A percentile compares a stretch with the other conserved stretches of the same genome.
Evolutionary conservation across 2,113 vertebrate genomes (phyloP).

Genomic region (Andinoacara biseriatus): DNA sequence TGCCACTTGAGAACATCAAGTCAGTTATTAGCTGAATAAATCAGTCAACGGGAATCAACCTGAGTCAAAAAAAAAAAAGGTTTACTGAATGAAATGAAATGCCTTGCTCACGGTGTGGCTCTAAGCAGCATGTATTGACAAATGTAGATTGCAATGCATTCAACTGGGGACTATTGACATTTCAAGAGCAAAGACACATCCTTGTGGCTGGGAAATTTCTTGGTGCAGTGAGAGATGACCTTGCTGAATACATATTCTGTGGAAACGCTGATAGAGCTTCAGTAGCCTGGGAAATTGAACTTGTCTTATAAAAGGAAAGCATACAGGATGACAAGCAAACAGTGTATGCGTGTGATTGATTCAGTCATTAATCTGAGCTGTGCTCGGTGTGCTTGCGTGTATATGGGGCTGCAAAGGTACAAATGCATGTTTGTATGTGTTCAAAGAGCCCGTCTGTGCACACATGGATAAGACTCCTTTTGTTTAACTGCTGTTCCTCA

Average conservation of each 20-base stretch:
- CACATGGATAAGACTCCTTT: slow-evolving; percentile 69
- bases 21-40: slow-evolving; percentile 7
- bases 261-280: slow-evolving; percentile 62
- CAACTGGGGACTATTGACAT: slow-evolving; percentile 55
- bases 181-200: slow-evolving; percentile 54
- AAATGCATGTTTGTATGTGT: slow-evolving; percentile 50
- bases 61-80: neutral
- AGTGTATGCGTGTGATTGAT: slow-evolving; percentile 64
- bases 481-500: slow-evolving; percentile 61
- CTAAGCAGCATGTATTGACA: slow-evolving; percentile 45
- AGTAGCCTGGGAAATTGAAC: slow-evolving; percentile 70
- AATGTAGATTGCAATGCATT: slow-evolving; percentile 51
- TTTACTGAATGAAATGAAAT: slow-evolving; percentile 12
- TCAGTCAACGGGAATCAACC: slow-evolving; percentile 11
- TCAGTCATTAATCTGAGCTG: slow-evolving; percentile 60
- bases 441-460: slow-evolving; percentile 64
- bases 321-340: slow-evolving; percentile 67
- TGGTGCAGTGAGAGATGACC: slow-evolving; percentile 57
- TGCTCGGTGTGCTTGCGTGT: neutral
- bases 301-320: slow-evolving; percentile 64
- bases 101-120: slow-evolving; percentile 8
- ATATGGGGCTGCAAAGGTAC: neutral
- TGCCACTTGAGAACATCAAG: neutral
- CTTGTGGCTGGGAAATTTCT: slow-evolving; percentile 20
- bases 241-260: slow-evolving; percentile 65